Conservation (phyloP, 2,797 vertebrate genomes). For the Pseudopleuronectes americanus region DNA sequence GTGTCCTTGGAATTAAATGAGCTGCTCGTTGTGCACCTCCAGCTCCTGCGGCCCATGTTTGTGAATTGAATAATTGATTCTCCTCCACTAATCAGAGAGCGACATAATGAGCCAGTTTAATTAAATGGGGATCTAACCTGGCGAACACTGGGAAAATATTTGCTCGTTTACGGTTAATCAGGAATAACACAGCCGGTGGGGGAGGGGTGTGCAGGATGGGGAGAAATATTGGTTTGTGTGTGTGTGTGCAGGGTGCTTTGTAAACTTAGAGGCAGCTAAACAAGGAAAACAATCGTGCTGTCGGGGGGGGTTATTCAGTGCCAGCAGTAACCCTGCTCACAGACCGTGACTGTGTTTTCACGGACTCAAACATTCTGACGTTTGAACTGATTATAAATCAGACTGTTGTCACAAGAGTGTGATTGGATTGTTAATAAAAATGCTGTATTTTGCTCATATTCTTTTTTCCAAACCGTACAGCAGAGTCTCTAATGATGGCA, state of each 20-base stretch:
- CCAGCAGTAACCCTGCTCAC: neutral
- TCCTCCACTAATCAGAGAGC: conserved; percentile 98
- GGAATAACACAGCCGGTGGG: conserved; percentile 78
- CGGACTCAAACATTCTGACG: neutral
- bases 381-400: neutral
- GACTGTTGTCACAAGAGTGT: neutral
- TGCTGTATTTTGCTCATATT: neutral
- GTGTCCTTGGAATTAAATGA: conserved; percentile 99
- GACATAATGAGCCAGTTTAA: conserved; percentile 99
- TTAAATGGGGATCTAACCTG: conserved; percentile 99
- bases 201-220: conserved; percentile 31
- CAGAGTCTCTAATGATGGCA: neutral
- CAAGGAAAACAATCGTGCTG: neutral
- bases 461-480: neutral
- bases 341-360: conserved; percentile 6
- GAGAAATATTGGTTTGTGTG: conserved; percentile 49
- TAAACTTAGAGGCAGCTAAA: conserved; percentile 17
- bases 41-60: conserved; percentile 90
- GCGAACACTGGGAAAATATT: conserved; percentile 99
- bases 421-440: neutral
- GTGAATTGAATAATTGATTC: conserved; percentile 99
- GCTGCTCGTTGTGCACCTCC: conserved; percentile 95
- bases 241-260: conserved; percentile 7
- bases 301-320: conserved; percentile 11
- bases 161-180: conserved; percentile 99